Conservation (phyloP, 2,797 vertebrate genomes). For the Tamandua tetradactyla region DNA sequence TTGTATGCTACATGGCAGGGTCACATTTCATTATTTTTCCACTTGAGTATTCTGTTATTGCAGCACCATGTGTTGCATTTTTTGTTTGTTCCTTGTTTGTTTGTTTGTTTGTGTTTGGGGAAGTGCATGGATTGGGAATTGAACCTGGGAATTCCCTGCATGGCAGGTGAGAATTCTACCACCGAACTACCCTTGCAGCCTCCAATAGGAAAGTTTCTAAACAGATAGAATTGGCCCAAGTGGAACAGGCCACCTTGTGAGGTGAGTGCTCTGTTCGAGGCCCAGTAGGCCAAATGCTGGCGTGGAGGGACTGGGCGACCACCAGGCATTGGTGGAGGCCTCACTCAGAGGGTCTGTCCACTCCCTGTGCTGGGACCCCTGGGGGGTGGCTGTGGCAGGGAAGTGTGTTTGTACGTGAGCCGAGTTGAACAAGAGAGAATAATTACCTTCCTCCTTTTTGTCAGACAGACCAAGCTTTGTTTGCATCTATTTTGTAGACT, state of each 20-base stretch:
- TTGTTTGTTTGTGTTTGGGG: too few relatives aligned
- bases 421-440: not conserved
- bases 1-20: too few relatives aligned
- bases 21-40: too few relatives aligned
- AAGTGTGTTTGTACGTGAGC: not conserved
- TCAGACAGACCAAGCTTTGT: too few relatives aligned
- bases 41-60: too few relatives aligned
- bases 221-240: not conserved
- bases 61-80: too few relatives aligned
- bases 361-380: not conserved
- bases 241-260: not conserved
- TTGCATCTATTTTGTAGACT: not conserved
- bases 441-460: not conserved
- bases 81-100: too few relatives aligned
- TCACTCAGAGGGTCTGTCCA: not conserved
- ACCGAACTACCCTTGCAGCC: too few relatives aligned
- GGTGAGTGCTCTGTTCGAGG: not conserved
- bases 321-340: rapidly evolving
- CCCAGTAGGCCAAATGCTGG: not conserved
- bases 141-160: too few relatives aligned
- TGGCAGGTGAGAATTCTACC: too few relatives aligned
- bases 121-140: too few relatives aligned
- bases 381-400: not conserved
- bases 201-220: not conserved
- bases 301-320: not conserved